Percentiles rank a stretch among this genome's conserved stretches.
Conservation (phyloP, 2,797 vertebrate genomes). For the Pseudotriccus pelzelni region DNA sequence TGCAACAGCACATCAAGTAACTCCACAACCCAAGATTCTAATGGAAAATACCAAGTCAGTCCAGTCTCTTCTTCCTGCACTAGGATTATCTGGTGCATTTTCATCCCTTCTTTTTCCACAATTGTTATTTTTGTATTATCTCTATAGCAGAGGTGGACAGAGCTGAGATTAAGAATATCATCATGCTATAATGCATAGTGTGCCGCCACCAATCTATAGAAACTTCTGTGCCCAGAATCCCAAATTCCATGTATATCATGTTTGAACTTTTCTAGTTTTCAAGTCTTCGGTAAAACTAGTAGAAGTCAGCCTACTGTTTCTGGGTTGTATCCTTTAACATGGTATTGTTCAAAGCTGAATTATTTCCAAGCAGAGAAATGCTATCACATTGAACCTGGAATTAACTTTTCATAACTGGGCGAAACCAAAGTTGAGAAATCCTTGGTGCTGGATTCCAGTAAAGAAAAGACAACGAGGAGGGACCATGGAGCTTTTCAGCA, state of each 20-base stretch:
- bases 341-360: background rate
- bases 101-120: background rate
- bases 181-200: background rate
- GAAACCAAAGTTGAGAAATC: background rate
- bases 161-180: background rate
- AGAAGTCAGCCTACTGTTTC: background rate
- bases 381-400: background rate
- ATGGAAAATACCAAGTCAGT: background rate
- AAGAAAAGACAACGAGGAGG: background rate
- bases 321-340: background rate
- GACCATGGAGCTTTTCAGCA: background rate
- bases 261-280: background rate
- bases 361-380: background rate
- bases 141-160: background rate
- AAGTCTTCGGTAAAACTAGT: background rate
- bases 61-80: background rate
- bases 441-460: background rate
- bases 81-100: background rate
- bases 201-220: background rate
- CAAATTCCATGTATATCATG: background rate
- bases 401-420: background rate
- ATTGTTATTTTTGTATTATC: background rate
- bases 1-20: background rate
- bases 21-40: background rate
- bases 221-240: background rate